phyloP scores from a whole-genome alignment of 2,888 invertebrate genomes.

The Pycnomerus fuliginosus region DNA sequence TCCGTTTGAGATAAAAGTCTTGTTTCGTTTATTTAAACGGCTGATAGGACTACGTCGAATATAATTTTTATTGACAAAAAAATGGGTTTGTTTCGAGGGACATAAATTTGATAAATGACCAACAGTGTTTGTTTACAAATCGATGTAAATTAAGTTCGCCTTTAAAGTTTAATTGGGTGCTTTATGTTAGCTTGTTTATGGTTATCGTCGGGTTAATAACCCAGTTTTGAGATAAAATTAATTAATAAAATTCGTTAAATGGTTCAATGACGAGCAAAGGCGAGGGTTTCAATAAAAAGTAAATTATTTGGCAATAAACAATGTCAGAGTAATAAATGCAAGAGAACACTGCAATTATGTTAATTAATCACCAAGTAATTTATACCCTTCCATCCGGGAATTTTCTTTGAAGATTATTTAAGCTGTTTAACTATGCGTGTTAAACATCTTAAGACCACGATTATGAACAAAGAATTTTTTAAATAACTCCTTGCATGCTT shows the following conservation, averaged over 20 bases:
- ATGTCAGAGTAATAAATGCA: too few relatives aligned
- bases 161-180: constrained; percentile 4
- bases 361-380: too few relatives aligned
- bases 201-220: not conserved
- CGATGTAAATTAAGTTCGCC: not conserved
- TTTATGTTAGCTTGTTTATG: constrained; percentile 1
- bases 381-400: too few relatives aligned
- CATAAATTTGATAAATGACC: too few relatives aligned
- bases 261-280: not conserved
- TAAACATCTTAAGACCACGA: not conserved
- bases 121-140: not conserved
- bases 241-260: constrained; percentile 6
- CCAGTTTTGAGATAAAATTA: constrained; percentile 5
- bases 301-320: too few relatives aligned
- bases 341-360: too few relatives aligned
- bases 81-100: too few relatives aligned
- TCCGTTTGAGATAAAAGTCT: constrained; percentile 49
- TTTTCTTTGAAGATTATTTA: not conserved
- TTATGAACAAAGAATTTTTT: not conserved
- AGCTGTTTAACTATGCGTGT: not conserved
- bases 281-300: too few relatives aligned
- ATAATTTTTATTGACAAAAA: constrained; percentile 40
- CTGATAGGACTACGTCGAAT: constrained; percentile 38
- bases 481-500: not conserved
- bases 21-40: constrained; percentile 46